Base-by-base conservation (phyloP, 1,140 invertebrate genomes). In the Drosophila navojoa region DNA sequence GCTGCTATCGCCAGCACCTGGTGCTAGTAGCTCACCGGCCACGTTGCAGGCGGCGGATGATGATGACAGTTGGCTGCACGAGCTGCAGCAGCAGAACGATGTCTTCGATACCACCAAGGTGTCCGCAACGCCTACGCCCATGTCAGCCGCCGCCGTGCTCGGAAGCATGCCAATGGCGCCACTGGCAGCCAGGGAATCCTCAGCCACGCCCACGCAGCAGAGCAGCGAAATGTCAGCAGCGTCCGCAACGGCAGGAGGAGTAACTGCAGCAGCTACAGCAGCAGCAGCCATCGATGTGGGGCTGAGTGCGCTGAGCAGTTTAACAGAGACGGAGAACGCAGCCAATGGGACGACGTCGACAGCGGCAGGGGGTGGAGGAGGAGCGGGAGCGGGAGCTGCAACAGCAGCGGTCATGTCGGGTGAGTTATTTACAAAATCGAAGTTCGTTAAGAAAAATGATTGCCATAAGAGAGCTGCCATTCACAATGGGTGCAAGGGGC, bases 21-120 rank as follows among this genome's bases (percentile, higher is more conserved):
- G 77, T 11, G 29, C 67, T 1, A 76, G 68, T 38, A 58, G 53
- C 22, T 84, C 87, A 2, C 74, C 80, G 25, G 66, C 81, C 15
- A 77, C 60, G 1, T 25, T 81, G 11, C 82, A 79, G 42, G 5
- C 42, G 42, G 25, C 27, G 38, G 80, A 78, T 10, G 90, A 91
- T 38, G 90, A 91, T 5, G 91, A 91, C 27, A 87, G 73, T 47
- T 91, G 90, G 91, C 64, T 91, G 53, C 74, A 91, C 52, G 87
- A 91, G 57, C 50, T 91, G 49, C 77, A 91, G 40, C 77, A 82
- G n/a, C 90, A 91, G 53, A 76, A 77, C 15, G 90, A 91, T 79
- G 90, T 91, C 44, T 91, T 91, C 25, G 90, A 91, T 59, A 91
- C 90, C 27, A 84, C 90, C 16, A 86, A 90, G 66, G 77, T 90